Evolutionary conservation across 2,113 vertebrate genomes (phyloP), one percentile per base, ranked within the genome.

Genomic region (Illadopsis cleaveri): DNA sequence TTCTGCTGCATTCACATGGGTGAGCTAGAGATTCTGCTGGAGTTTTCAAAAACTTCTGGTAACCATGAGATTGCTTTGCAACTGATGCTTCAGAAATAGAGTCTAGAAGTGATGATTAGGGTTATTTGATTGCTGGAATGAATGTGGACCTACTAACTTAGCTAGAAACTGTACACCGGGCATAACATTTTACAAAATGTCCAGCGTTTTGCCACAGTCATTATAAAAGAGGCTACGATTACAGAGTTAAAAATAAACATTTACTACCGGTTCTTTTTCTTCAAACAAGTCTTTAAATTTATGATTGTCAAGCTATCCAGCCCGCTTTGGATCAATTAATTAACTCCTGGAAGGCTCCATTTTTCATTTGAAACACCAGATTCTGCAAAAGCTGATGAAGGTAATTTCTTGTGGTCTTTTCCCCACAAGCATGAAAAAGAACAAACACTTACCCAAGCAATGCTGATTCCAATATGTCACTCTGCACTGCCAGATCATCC

Each of bases 291-390:
- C 68, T 33, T 94, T 62, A 51, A 97, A 57, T 20, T 57, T 44
- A 38, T 51, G 51, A 57, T 83, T 64, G 11, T n/a, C 78, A 38
- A 98, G 66, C 28, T 90, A 16, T 3, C 96, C 94, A 0, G 66
- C 91, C 75, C 94, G 65, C 37, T 95, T 70, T 8, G 97, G 96
- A 93, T 98, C 97, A 38, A 97, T 96, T 3, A 86, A 95, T 95
- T 62, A 98, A 85, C 38, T 98, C 95, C 65, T 86, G 94, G 82
- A 98, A 97, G 35, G 97, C 96, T 6, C 88, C 75, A 38, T 98
- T 94, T 37, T 89, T 98, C 30, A 98, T 51, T 76, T 85, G 93
- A 45, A 97, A 92, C 23, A 87, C 57, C 33, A 91, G 42, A 40
- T 90, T 81, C 48, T 42, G 30, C 25, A 98, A 91, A 56, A 97